Conservation (phyloP, 2,113 vertebrate genomes). For the Pterocles burchelli region DNA sequence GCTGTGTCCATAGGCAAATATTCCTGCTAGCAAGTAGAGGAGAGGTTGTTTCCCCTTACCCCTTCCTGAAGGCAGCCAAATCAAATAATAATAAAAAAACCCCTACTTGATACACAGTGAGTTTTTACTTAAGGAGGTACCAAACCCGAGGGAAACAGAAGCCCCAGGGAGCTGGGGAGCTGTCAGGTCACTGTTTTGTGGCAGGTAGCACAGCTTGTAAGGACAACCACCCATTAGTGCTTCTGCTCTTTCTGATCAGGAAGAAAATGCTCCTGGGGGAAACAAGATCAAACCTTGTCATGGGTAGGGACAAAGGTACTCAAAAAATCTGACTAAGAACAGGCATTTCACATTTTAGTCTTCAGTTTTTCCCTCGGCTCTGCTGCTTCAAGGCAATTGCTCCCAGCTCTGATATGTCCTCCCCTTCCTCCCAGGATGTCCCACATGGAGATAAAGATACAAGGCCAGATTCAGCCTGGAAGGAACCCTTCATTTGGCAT, state of each 20-base stretch:
- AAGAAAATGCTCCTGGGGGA: not conserved
- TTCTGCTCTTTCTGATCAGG: not conserved
- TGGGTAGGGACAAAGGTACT: not conserved
- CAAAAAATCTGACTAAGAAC: not conserved
- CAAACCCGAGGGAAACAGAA: not conserved
- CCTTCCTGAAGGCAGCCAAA: not conserved
- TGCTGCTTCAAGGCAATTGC: accelerated
- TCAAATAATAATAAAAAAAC: not conserved
- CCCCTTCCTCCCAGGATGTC: not conserved
- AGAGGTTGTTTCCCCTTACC: not conserved
- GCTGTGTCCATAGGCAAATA: slow-evolving; percentile 11
- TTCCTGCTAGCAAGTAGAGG: not conserved
- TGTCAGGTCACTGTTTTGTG: not conserved
- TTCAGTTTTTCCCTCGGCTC: not conserved
- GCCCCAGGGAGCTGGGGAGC: not conserved
- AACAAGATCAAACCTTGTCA: not conserved
- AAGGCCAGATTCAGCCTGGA: not conserved
- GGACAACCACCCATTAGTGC: not conserved
- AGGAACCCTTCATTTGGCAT: accelerated
- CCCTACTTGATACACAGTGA: not conserved
- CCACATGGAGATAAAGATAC: not conserved
- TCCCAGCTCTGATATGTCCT: not conserved
- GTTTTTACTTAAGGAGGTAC: slow-evolving; percentile 1
- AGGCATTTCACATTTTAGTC: not conserved
- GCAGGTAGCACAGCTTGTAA: not conserved